Conservation (phyloP, 1,140 invertebrate species). For the Ceratoteleas bidentatus region DNA sequence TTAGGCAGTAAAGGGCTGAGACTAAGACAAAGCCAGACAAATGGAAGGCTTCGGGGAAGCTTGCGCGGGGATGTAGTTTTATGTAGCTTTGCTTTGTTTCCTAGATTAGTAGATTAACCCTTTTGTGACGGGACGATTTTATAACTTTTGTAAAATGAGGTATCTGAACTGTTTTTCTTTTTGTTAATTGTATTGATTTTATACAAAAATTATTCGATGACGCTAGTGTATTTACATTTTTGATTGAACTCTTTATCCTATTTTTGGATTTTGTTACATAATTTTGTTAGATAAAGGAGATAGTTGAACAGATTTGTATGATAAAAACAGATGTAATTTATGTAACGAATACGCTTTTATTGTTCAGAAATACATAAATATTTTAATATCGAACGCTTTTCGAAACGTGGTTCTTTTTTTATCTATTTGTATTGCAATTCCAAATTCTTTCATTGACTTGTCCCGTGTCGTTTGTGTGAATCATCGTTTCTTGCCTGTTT, state of each 20-base stretch:
- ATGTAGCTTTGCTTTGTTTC: constrained; percentile 10
- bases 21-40: constrained; percentile 5
- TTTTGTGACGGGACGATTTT: constrained; percentile 50
- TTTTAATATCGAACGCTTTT: constrained; percentile 22
- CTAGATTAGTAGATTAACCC: constrained; percentile 45
- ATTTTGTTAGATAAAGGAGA: constrained; percentile 13
- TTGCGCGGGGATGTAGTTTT: constrained; percentile 8
- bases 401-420: constrained; percentile 30
- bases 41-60: constrained; percentile 11
- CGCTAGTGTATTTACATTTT: constrained; percentile 12
- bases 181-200: constrained; percentile 12
- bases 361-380: constrained; percentile 38
- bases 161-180: constrained; percentile 6
- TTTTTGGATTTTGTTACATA: constrained; percentile 16
- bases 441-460: constrained; percentile 1
- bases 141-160: constrained; percentile 13
- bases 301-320: constrained; percentile 18
- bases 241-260: constrained; percentile 5
- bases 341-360: constrained; percentile 27
- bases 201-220: constrained; percentile 19
- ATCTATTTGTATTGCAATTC: constrained; percentile 21
- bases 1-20: constrained; percentile 27
- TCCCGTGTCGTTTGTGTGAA: constrained; percentile 13
- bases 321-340: constrained; percentile 29
- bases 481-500: constrained; percentile 5